Conservation (phyloP, 2,797 vertebrate species). For the Pampus argenteus region DNA sequence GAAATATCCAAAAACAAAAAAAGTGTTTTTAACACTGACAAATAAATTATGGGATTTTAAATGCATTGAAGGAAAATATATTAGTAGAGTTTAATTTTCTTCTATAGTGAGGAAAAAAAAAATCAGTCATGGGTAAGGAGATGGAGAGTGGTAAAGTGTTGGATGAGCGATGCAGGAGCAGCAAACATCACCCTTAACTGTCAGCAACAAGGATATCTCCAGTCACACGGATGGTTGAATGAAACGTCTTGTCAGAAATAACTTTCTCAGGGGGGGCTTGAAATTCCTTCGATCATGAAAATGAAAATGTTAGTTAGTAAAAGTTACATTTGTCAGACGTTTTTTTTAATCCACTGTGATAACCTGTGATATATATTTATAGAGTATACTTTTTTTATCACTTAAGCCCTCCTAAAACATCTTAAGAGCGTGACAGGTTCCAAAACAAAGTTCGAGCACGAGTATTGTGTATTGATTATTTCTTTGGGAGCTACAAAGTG, state of each 20-base stretch:
- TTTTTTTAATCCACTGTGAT: neutral
- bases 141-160: neutral
- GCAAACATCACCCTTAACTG: constrained; percentile 80
- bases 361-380: constrained; percentile 5
- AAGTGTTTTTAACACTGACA: neutral
- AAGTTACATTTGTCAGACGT: neutral
- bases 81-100: neutral
- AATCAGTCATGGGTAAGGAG: constrained; percentile 6
- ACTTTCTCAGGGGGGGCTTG: constrained; percentile 36
- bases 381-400: neutral
- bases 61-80: neutral
- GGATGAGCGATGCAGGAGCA: neutral
- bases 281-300: neutral
- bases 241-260: constrained; percentile 32
- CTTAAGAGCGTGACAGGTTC: neutral
- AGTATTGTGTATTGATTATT: constrained; percentile 7
- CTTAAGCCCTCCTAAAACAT: neutral
- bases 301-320: neutral
- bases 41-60: neutral
- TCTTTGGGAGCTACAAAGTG: constrained; percentile 10
- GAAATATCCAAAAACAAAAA: neutral
- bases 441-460: constrained; percentile 9
- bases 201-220: constrained; percentile 86
- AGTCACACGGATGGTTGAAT: constrained; percentile 61
- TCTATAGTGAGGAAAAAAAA: constrained; percentile 9